These are phyloP conservation scores for Pachliopta kotzebuea DNA, from an alignment of 2,888 invertebrate genomes.

Conservation along the genomic window DNA sequence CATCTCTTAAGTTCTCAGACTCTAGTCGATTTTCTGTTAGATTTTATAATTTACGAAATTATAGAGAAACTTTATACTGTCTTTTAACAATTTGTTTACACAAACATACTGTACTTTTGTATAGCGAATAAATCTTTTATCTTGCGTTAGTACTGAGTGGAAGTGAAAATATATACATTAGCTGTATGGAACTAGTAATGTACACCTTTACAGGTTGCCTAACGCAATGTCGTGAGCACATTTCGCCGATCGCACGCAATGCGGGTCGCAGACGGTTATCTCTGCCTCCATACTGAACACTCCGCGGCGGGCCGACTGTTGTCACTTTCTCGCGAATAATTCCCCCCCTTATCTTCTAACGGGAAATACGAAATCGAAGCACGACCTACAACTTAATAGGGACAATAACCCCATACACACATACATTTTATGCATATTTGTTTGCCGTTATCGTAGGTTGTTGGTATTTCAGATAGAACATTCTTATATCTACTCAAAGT, in stretches of 20 bases:
- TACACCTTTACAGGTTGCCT: slow-evolving; percentile 6
- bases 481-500: no score
- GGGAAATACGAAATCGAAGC: slow-evolving; percentile 35
- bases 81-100: no score
- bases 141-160: no score
- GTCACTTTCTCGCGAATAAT: slow-evolving; percentile 63
- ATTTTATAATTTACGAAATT: no score
- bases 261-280: slow-evolving; percentile 54
- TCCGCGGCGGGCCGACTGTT: slow-evolving; percentile 20
- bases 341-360: slow-evolving; percentile 45
- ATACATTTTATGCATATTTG: not conserved
- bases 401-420: slow-evolving; percentile 11
- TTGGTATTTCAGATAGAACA: no score
- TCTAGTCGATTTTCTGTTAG: no score
- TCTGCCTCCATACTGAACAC: slow-evolving; percentile 37
- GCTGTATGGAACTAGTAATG: not conserved
- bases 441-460: no score
- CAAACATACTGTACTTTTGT: no score
- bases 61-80: no score
- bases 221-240: slow-evolving; percentile 36
- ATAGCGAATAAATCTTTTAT: no score
- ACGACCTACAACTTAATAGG: not conserved
- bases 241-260: slow-evolving; percentile 38
- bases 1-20: no score
- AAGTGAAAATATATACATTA: no score